These are phyloP conservation scores for Asbolus verrucosus DNA, from an alignment of 1,140 invertebrate species.

Conservation along the genomic window DNA sequence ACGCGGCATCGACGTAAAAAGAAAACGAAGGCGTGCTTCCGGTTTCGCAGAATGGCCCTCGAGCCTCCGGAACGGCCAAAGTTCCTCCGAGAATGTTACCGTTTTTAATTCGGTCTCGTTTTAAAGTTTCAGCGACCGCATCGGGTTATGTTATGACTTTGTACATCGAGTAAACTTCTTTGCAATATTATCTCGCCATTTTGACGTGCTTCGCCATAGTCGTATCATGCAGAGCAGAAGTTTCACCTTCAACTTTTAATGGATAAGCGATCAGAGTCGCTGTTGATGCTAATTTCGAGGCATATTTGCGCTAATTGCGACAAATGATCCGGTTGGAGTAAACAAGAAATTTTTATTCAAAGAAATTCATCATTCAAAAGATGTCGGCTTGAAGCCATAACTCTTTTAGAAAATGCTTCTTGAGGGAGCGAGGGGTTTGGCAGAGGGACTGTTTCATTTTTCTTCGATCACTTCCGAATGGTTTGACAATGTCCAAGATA, in stretches of 20 bases:
- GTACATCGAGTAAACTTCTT: conserved; percentile 36
- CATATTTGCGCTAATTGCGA: too few relatives aligned
- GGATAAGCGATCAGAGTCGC: conserved; percentile 27
- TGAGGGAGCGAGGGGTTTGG: background rate
- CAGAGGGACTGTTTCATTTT: conserved; percentile 27
- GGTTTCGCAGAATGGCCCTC: too few relatives aligned
- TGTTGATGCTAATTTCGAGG: conserved; percentile 10
- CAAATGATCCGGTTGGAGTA: background rate
- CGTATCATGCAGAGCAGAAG: conserved; percentile 9
- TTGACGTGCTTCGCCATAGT: conserved; percentile 4
- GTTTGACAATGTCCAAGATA: conserved; percentile 29
- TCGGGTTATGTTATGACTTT: conserved; percentile 46
- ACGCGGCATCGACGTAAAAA: too few relatives aligned
- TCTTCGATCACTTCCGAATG: conserved; percentile 35
- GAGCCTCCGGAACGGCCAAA: conserved; percentile 37
- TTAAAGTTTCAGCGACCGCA: conserved; percentile 51
- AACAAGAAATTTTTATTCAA: conserved; percentile 3
- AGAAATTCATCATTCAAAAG: conserved; percentile 20
- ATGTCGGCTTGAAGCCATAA: conserved; percentile 9
- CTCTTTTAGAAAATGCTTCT: conserved; percentile 33
- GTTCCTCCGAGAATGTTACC: conserved; percentile 41
- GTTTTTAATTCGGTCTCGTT: conserved; percentile 51
- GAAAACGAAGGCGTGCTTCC: too few relatives aligned
- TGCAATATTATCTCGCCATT: conserved; percentile 19
- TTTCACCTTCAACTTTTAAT: conserved; percentile 16